Base-by-base conservation (phyloP, 30 jellyfish, hydroid and myxozoan genomes). In the Clytia hemisphaerica region DNA sequence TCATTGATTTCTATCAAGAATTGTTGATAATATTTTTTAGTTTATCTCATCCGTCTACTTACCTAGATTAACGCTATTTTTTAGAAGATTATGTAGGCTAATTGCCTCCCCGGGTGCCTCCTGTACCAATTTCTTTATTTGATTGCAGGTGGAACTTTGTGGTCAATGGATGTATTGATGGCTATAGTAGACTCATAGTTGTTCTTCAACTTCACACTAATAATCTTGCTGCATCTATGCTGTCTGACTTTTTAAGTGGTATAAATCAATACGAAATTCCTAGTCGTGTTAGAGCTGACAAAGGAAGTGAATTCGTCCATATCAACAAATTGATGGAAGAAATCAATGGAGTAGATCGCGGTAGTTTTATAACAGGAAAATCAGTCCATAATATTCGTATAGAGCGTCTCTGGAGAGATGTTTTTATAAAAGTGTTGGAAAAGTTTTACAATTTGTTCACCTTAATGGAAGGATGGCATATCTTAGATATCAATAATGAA, bases 321-420 rank as follows among this genome's bases (percentile, higher is more conserved):
- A 58, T 61, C 12, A 44, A 47, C 16, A 47, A 38, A 61, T 61
- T 61, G 57, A 61, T 61, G 75, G 75, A 34, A 30, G 57, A 35
- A 4, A 37, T 37, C 6, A 61, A 61, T 61, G 75, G 75, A 30
- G 75, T 30, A 61, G 29, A 47, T 26, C 68, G 67, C 37, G n/a
- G n/a, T n/a, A 58, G 75, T 37, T 44, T 47, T 26, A 61, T 61
- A 30, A 58, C 37, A 35, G 75, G 75, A 33, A 61, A 47, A 61
- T 61, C 75, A 30, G 75, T 61, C 40, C 75, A 61, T 47, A 61
- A 61, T 58, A 57, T 30, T 30, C 29, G 75, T 24, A 61, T 61
- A 61, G 1, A 61, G 37, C 10, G 75, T 30, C 75, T 61, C 58
- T 61, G 75, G 75, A 61, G 75, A 30, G 75, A 61, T 61, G 75